Conservation (phyloP, 1,140 invertebrate species). For the Sipha flava region DNA sequence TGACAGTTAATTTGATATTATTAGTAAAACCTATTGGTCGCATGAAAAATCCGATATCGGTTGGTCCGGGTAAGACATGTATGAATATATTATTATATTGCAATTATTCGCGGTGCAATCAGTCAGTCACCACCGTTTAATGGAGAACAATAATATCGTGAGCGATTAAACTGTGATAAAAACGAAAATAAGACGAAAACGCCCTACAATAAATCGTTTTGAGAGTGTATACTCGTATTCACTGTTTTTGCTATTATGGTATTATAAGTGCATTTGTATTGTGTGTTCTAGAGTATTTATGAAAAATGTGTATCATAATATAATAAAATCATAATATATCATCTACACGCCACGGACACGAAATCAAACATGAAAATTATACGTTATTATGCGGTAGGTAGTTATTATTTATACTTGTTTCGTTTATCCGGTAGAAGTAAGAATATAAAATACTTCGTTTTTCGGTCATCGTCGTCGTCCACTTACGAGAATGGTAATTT, state of each 20-base stretch:
- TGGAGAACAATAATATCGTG: background rate
- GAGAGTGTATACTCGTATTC: background rate
- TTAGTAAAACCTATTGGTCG: too few species aligned
- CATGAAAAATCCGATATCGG: too few species aligned
- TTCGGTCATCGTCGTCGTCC: background rate
- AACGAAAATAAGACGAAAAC: background rate
- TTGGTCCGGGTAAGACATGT: too few species aligned
- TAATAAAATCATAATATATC: background rate
- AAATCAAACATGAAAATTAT: background rate
- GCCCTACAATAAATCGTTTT: background rate
- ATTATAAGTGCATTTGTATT: background rate
- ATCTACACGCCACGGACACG: background rate
- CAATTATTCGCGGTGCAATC: background rate
- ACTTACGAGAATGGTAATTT: background rate
- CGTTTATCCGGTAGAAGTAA: background rate
- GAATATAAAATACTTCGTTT: background rate
- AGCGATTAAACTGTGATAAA: too few species aligned
- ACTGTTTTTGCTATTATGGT: background rate
- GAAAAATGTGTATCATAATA: background rate
- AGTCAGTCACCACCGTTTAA: background rate
- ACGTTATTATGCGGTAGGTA: background rate
- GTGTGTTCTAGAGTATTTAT: too few species aligned
- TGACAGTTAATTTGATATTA: too few species aligned
- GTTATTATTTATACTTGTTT: background rate
- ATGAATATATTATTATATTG: background rate